These are phyloP conservation scores for Emmelina monodactyla DNA, from an alignment of 2,888 invertebrate species.

Conservation along the genomic window DNA sequence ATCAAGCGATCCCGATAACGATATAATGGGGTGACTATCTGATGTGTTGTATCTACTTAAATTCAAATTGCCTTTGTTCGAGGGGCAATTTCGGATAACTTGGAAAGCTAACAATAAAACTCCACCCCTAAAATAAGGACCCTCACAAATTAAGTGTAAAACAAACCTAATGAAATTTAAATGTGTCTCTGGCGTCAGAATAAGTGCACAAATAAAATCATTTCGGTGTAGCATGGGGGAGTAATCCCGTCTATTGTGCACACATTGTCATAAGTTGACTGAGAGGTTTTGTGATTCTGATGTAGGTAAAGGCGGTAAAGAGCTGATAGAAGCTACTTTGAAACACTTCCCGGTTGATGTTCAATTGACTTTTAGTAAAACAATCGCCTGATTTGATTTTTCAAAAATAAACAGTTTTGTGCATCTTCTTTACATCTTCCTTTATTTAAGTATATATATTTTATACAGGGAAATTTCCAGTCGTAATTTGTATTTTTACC, in stretches of 20 bases:
- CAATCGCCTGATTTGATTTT: too few relatives aligned
- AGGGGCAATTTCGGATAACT: slow-evolving; percentile 46
- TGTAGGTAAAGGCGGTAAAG: too few relatives aligned
- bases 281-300: too few relatives aligned
- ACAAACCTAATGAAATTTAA: slow-evolving; percentile 68
- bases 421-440: too few relatives aligned
- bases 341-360: too few relatives aligned
- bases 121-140: slow-evolving; percentile 52
- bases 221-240: slow-evolving; percentile 56
- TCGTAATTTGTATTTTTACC: too few relatives aligned
- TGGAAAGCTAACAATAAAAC: slow-evolving; percentile 31
- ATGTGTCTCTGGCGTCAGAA: slow-evolving; percentile 60
- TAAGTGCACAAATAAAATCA: slow-evolving; percentile 65
- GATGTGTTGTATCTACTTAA: slow-evolving; percentile 48
- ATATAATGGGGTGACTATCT: slow-evolving; percentile 43
- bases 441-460: too few relatives aligned
- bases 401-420: too few relatives aligned
- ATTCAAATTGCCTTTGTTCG: slow-evolving; percentile 50
- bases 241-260: slow-evolving; percentile 59
- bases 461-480: too few relatives aligned
- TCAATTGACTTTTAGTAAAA: too few relatives aligned
- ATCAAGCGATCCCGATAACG: slow-evolving; percentile 38
- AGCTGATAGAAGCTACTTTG: too few relatives aligned
- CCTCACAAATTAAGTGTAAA: slow-evolving; percentile 67
- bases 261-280: too few relatives aligned